Evolutionary conservation across 2,888 invertebrate genomes (phyloP).

Genomic region (Opisthograptis luteolata): DNA sequence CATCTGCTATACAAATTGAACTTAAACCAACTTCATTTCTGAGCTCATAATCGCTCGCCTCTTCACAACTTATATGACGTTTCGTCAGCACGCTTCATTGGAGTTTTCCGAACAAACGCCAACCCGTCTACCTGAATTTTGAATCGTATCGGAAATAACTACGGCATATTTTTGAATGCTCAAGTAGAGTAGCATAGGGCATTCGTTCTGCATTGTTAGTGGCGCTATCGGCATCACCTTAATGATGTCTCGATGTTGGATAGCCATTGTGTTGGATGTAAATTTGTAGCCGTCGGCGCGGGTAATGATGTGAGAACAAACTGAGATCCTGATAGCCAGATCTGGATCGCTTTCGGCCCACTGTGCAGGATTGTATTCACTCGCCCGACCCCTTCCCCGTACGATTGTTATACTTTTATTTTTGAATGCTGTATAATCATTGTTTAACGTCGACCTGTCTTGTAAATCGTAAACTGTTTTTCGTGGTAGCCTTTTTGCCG

Average conservation of each 20-base stretch:
- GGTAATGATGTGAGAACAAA: slow-evolving; percentile 85
- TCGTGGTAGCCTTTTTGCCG: slow-evolving; percentile 32
- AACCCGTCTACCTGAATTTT: slow-evolving; percentile 35
- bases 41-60: slow-evolving; percentile 63
- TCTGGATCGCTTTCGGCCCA: slow-evolving; percentile 77
- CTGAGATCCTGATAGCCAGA: slow-evolving; percentile 82
- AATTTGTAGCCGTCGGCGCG: slow-evolving; percentile 85
- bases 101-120: slow-evolving; percentile 59
- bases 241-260: slow-evolving; percentile 85
- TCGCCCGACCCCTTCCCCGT: slow-evolving; percentile 54
- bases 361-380: slow-evolving; percentile 71
- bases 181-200: slow-evolving; percentile 46
- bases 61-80: slow-evolving; percentile 74
- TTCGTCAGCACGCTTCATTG: slow-evolving; percentile 59
- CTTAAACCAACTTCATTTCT: slow-evolving; percentile 51
- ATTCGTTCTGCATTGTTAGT: slow-evolving; percentile 58
- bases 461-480: slow-evolving; percentile 39
- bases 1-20: slow-evolving; percentile 54
- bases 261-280: slow-evolving; percentile 85
- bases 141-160: slow-evolving; percentile 35
- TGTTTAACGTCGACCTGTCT: slow-evolving; percentile 57
- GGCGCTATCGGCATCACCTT: slow-evolving; percentile 85
- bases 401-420: slow-evolving; percentile 58
- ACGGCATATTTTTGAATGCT: slow-evolving; percentile 49
- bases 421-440: slow-evolving; percentile 58